Evolutionary conservation across 2,888 invertebrate species (phyloP), one percentile per base, ranked within the genome.

Genomic region (Eupithecia pulchellata): DNA sequence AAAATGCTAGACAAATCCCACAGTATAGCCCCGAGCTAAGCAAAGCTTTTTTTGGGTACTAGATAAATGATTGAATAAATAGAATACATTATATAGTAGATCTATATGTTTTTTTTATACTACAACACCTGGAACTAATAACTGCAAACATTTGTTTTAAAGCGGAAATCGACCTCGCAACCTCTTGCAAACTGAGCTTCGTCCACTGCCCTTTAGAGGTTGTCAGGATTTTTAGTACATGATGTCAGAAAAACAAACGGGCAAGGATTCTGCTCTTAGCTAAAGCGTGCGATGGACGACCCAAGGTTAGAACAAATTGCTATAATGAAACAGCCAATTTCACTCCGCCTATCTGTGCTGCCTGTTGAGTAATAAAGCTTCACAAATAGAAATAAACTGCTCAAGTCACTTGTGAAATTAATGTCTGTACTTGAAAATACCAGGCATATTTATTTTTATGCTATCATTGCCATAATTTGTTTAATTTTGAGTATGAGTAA

Each of bases 171-270:
- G 1, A 52, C 20, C 25, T 13, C 42, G 42, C 17, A n/a, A 42
- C n/a, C 42, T 47, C 20, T 3, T 47, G 20, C 20, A 20, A 20
- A 3, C n/a, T 9, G 9, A 3, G n/a, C 39, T 39, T 39, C 6
- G 6, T 5, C n/a, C 14, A 4, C 47, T 47, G 20, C 47, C 17
- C 0, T 20, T 9, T 9, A 1, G 13, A 25, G 11, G 4, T 52
- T 9, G 20, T 47, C 42, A 32, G 60, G 17, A 36, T 25, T 32
- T 68, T 52, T 47, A 64, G 32, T 55, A 32, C 66, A 66, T 66
- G 66, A 69, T 58, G 58, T 58, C 58, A 30, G 57, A 60, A 60
- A 60, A 60, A 32, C 20, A 60, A 60, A n/a, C 8, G 8, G 58
- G 27, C 29, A 57, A 57, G 29, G 17, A 17, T 4, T 29, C 17